Evolutionary conservation across 2,888 invertebrate genomes (phyloP), one percentile per base, ranked within the genome.

Genomic region (Meghimatium bilineatum): DNA sequence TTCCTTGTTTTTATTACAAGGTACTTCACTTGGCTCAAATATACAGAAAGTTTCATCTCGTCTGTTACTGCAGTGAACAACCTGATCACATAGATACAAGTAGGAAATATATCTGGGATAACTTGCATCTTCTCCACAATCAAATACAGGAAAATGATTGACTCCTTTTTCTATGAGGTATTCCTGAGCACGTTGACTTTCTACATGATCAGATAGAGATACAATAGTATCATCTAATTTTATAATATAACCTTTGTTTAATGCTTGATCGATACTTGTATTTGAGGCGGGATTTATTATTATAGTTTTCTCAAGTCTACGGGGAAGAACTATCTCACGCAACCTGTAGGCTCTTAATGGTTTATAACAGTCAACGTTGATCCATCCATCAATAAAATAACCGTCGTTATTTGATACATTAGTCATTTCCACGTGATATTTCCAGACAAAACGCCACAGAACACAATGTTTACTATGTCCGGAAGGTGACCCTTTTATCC

Each of bases 21-120:
- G n/a, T n/a, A n/a, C 38, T 14, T 44, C 32, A 26, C 66, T 38
- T 0, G 8, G 17, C 20, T 26, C 10, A 1, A 26, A 20, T 5
- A 23, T 26, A 63, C 60, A 63, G 5, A n/a, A 8, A 63, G n/a
- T n/a, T 72, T 72, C 72, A n/a, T 72, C 72, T n/a, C 44, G 72
- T 49, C n/a, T 72, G 29, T 44, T 72, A 44, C 0, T 72, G 72
- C 72, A 72, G 44, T 72, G 72, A n/a, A 44, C 72, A 29, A 72
- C 26, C 12, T 14, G 44, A 26, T 72, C 72, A 72, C 72, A 72
- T 44, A 72, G 44, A 44, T 26, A n/a, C 3, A 8, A 17, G 20
- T 72, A 72, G 72, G 72, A 29, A 72, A 72, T 72, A 29, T 72
- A 72, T 44, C 72, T 72, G n/a, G 38, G 72, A 8, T 44, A 0